phyloP scores from a whole-genome alignment of 2,113 vertebrate species.

The Nothobranchius kuhntae region DNA sequence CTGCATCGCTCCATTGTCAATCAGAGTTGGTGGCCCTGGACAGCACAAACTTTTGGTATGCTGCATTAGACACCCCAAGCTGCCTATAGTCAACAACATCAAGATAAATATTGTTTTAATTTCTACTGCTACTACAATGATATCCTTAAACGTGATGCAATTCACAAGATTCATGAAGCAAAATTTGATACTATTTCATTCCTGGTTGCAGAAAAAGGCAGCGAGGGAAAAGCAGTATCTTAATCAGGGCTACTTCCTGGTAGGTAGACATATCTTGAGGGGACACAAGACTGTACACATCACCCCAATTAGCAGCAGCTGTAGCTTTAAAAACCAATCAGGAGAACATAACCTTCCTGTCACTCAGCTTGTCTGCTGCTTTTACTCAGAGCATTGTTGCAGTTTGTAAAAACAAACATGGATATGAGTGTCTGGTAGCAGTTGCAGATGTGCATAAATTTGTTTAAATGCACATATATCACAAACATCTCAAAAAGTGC shows the following conservation, averaged over 20 bases:
- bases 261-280: constrained; percentile 65
- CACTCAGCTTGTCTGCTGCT: constrained; percentile 45
- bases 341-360: constrained; percentile 66
- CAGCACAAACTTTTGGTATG: too few relatives aligned
- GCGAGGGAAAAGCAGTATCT: constrained; percentile 59
- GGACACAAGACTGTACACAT: constrained; percentile 64
- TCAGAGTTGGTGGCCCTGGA: too few relatives aligned
- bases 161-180: too few relatives aligned
- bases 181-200: too few relatives aligned
- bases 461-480: neutral
- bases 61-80: too few relatives aligned
- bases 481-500: constrained; percentile 12
- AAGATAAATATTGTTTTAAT: too few relatives aligned
- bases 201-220: too few relatives aligned
- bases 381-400: constrained; percentile 26
- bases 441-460: neutral
- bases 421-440: neutral
- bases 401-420: constrained; percentile 26
- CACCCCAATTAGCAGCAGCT: constrained; percentile 73
- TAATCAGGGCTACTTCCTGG: constrained; percentile 71
- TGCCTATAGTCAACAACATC: too few relatives aligned
- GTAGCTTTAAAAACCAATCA: constrained; percentile 66
- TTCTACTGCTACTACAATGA: too few relatives aligned
- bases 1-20: too few relatives aligned
- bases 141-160: too few relatives aligned